Evolutionary conservation across 1,140 invertebrate species (phyloP), one percentile per base, ranked within the genome.

Genomic region (Amyelois transitella): DNA sequence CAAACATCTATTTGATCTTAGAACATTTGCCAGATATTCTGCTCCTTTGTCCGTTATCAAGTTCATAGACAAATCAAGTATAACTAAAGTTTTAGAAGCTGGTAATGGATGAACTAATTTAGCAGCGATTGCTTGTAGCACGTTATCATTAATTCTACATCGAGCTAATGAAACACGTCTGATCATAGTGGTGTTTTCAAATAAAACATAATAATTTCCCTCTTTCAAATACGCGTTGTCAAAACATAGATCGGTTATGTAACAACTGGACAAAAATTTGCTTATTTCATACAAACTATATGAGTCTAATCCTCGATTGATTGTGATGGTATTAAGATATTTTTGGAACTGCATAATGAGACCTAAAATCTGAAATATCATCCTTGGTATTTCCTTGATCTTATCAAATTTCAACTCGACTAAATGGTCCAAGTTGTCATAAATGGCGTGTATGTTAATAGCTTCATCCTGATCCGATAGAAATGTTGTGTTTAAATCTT

Each of bases 61-160:
- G 49, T 86, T 86, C 1, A 68, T 69, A 12, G 78, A 69, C 19
- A 86, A 57, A 66, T 81, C 79, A 0, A 86, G 61, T 14, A 70
- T 51, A 8, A 25, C 43, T 20, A 86, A 50, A 17, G 63, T 63
- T 60, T 69, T 73, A 0, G 80, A 80, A 12, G 72, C 72, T 1
- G 69, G 66, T 17, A 55, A 45, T 6, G 77, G 78, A 51, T 70
- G 60, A 1, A 32, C 20, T 3, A 85, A 43, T 32, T 58, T 68
- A 1, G 51, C 47, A 3, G 61, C 53, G 2, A 86, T 73, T 1
- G 53, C 69, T 49, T 72, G 51, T 6, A 81, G 5, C 10, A 71
- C 56, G 8, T n/a, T 2, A 49, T 85, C 80, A 19, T 70, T 62
- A 5, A 86, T 74, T 32, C 58, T 62, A 48, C 82, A 86, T 58